A percentile compares a stretch with the other conserved stretches of the same genome.
Evolutionary conservation across 2,888 invertebrate genomes (phyloP).

Genomic region (Acanthopleura granulata): DNA sequence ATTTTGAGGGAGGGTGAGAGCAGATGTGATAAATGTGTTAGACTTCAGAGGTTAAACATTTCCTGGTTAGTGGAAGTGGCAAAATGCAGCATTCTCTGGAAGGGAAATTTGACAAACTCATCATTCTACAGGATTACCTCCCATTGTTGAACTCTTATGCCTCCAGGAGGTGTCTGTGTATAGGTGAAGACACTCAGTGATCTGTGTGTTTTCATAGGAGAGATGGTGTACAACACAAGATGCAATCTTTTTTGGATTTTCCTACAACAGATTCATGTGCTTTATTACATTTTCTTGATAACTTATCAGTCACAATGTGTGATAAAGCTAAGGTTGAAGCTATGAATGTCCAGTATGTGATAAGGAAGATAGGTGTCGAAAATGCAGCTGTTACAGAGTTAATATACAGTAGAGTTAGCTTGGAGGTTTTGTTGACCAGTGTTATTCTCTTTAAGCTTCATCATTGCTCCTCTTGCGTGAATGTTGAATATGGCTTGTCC

Average conservation of each 20-base stretch:
- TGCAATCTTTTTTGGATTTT: slow-evolving; percentile 10
- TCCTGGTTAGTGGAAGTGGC: not conserved
- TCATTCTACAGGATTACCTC: slow-evolving; percentile 15
- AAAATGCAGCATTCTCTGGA: not conserved
- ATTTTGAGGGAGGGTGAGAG: slow-evolving; percentile 10
- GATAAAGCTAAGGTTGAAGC: no score
- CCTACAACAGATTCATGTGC: slow-evolving; percentile 4
- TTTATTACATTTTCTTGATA: not conserved
- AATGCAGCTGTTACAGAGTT: no score
- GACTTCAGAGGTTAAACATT: not conserved
- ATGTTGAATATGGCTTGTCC: no score
- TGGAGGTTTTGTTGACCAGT: no score
- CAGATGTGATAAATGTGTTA: not conserved
- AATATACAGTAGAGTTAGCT: no score
- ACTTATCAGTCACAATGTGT: no score
- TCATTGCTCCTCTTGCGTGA: no score
- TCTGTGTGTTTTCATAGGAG: not conserved
- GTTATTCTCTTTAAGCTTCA: no score
- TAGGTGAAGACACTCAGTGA: no score
- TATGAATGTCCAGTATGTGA: no score
- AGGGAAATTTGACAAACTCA: not conserved
- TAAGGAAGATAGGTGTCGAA: no score
- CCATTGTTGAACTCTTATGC: slow-evolving; percentile 4
- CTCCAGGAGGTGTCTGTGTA: slow-evolving; percentile 1
- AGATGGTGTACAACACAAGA: not conserved